A percentile compares a stretch with the other conserved stretches of the same genome.
These are phyloP conservation scores for Tenthredo mesomela DNA, from an alignment of 2,888 invertebrate species.

Conservation along the genomic window DNA sequence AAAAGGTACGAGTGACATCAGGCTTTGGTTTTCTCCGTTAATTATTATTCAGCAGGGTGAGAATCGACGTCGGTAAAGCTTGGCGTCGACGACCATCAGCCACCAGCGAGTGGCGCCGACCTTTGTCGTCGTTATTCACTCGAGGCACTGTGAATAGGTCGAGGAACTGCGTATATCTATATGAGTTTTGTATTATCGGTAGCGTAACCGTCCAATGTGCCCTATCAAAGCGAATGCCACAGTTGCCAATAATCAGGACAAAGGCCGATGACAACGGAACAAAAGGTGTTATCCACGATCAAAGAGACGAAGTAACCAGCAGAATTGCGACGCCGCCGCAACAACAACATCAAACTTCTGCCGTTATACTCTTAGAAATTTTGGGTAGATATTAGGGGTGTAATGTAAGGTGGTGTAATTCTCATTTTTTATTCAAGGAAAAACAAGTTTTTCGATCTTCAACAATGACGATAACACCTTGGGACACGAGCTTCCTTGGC, in stretches of 20 bases:
- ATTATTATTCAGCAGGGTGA: slow-evolving; percentile 34
- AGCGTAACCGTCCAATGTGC: background rate
- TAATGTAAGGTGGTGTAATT: background rate
- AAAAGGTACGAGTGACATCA: background rate
- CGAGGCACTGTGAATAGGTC: slow-evolving; percentile 23
- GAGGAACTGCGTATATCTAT: slow-evolving; percentile 7
- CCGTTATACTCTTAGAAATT: background rate
- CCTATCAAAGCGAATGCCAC: slow-evolving; percentile 45
- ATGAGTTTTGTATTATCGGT: slow-evolving; percentile 33
- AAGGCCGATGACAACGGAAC: slow-evolving; percentile 59
- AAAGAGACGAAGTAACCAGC: slow-evolving; percentile 14
- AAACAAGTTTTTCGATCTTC: background rate
- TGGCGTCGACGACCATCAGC: slow-evolving; percentile 14
- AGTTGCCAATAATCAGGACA: slow-evolving; percentile 60
- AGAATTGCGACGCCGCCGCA: slow-evolving; percentile 5
- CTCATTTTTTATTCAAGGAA: background rate
- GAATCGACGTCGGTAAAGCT: background rate
- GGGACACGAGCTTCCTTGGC: background rate
- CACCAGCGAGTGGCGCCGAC: slow-evolving; percentile 7
- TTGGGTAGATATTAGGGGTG: background rate
- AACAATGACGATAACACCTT: background rate
- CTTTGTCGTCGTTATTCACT: slow-evolving; percentile 41
- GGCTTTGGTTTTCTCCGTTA: background rate
- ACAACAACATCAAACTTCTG: background rate
- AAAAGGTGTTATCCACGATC: slow-evolving; percentile 47